Evolutionary conservation across 2,888 invertebrate species (phyloP).

Genomic region (Leptogaster cylindrica): DNA sequence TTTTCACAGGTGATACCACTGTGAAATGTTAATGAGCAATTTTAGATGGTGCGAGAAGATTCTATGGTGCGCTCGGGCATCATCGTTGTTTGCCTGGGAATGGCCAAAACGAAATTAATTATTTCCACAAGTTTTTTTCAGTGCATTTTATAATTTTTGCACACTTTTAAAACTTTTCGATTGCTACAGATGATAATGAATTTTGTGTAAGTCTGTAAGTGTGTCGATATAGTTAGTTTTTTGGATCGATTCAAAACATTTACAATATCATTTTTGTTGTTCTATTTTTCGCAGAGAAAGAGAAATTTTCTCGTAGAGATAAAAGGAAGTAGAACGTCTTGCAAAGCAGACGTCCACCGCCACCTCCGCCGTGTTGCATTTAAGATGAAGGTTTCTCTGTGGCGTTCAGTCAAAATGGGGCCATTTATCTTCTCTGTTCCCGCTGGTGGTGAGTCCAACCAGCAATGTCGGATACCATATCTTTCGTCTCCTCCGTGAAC

Average conservation of each 20-base stretch:
- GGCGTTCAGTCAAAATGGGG: conserved; percentile 11
- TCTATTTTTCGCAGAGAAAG: too few species aligned
- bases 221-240: too few species aligned
- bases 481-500: not conserved
- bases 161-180: conserved; percentile 32
- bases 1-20: conserved; percentile 63
- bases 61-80: conserved; percentile 39
- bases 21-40: conserved; percentile 64
- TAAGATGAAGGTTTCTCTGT: not conserved
- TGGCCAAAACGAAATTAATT: conserved; percentile 28
- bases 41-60: conserved; percentile 63
- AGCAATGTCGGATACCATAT: not conserved
- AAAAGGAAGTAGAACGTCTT: too few species aligned
- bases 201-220: too few species aligned
- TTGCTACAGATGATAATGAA: too few species aligned
- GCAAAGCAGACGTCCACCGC: too few species aligned
- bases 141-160: conserved; percentile 39
- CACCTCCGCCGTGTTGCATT: too few species aligned
- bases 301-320: too few species aligned
- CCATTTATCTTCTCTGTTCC: conserved; percentile 19
- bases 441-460: conserved; percentile 6
- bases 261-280: too few species aligned
- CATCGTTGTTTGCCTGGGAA: conserved; percentile 2
- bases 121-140: conserved; percentile 36
- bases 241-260: too few species aligned